A percentile compares a stretch with the other conserved stretches of the same genome.
phyloP scores from a whole-genome alignment of 2,797 vertebrate species.

The Myotis myotis region DNA sequence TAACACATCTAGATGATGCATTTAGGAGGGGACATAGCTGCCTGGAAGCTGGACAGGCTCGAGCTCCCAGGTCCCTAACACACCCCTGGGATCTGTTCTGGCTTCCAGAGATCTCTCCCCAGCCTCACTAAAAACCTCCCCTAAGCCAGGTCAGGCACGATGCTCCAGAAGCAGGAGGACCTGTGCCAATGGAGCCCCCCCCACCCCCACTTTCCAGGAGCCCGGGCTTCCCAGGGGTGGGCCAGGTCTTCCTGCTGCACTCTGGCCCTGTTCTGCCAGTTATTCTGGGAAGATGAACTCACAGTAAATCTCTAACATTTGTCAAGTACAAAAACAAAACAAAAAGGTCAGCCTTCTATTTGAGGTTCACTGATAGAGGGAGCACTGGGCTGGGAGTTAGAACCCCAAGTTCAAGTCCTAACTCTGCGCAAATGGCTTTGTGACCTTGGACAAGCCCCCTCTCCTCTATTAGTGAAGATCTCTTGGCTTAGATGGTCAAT shows the following conservation, averaged over 20 bases:
- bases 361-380: not conserved
- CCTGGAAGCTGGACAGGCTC: not conserved
- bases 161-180: accelerated
- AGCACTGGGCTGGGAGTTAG: not conserved
- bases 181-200: accelerated
- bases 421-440: not conserved
- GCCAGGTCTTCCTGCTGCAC: not conserved
- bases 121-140: not conserved
- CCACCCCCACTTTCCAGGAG: not conserved
- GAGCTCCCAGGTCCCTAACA: not conserved
- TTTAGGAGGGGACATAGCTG: not conserved
- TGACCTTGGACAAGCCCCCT: not conserved
- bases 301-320: not conserved
- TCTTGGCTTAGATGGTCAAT: not conserved
- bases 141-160: accelerated
- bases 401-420: not conserved
- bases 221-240: not conserved
- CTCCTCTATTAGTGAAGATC: not conserved
- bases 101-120: not conserved
- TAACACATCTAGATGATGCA: accelerated
- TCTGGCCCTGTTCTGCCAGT: not conserved
- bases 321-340: conserved; percentile 32
- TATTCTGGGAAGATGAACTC: conserved; percentile 39
- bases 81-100: not conserved
- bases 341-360: conserved; percentile 50